These are phyloP conservation scores for Alexandromys oeconomus DNA, from an alignment of 2,797 vertebrate genomes.

Conservation along the genomic window DNA sequence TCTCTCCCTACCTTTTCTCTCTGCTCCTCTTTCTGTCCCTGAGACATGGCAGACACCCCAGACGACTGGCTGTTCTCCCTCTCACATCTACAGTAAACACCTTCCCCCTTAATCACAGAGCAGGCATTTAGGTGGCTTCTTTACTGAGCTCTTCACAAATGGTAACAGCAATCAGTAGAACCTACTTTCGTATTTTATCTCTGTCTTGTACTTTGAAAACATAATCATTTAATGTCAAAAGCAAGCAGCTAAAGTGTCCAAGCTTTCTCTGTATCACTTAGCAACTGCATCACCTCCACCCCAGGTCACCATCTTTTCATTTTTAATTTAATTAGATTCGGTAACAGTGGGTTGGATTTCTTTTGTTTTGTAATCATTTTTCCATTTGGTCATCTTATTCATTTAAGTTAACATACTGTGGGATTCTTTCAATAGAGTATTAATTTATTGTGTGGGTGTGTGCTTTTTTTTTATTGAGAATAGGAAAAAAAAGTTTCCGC, in stretches of 20 bases:
- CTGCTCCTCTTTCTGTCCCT: too few relatives aligned
- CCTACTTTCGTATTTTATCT: background rate
- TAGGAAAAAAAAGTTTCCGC: too few relatives aligned
- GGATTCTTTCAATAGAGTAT: background rate
- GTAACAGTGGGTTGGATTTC: background rate
- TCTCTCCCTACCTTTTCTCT: background rate
- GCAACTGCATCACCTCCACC: background rate
- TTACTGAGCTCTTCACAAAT: background rate
- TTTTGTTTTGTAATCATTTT: conserved; percentile 57
- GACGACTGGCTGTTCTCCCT: too few relatives aligned
- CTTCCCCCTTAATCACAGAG: background rate
- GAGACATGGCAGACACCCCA: background rate
- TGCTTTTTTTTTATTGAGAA: too few relatives aligned
- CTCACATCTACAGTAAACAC: background rate
- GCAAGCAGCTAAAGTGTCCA: background rate
- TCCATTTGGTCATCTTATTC: background rate
- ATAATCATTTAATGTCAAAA: conserved; percentile 54
- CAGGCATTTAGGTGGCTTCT: background rate
- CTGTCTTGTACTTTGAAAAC: background rate
- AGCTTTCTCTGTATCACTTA: conserved; percentile 10
- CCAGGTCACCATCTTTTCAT: background rate
- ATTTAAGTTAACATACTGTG: conserved; percentile 1
- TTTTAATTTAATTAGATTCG: conserved; percentile 38
- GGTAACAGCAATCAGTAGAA: background rate
- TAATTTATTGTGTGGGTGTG: background rate